These are phyloP conservation scores for Tetranychus piercei DNA, from an alignment of 2,888 invertebrate genomes.

Conservation along the genomic window DNA sequence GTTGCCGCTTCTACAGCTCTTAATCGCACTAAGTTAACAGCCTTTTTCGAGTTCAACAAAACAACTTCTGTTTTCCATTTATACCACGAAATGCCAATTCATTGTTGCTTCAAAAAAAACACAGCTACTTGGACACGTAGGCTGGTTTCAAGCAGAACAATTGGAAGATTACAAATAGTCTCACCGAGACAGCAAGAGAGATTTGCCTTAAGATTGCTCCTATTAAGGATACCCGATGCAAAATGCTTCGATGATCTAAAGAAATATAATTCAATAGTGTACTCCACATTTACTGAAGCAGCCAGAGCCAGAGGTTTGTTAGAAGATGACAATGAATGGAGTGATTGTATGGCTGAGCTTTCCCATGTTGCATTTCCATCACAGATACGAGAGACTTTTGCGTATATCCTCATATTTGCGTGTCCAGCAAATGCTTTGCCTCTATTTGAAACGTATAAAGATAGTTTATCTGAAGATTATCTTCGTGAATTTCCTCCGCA, in stretches of 20 bases:
- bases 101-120: not conserved
- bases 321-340: no score
- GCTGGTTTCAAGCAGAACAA: constrained; percentile 2
- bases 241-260: constrained; percentile 25
- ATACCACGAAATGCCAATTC: no score
- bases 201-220: constrained; percentile 22
- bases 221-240: constrained; percentile 23
- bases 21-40: no score
- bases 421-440: no score
- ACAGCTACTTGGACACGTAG: constrained; percentile 6
- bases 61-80: no score
- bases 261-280: constrained; percentile 26
- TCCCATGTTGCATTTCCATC: constrained; percentile 19
- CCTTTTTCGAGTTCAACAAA: no score
- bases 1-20: no score
- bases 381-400: constrained; percentile 27
- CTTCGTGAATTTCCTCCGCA: not conserved
- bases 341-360: no score
- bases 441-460: constrained; percentile 23
- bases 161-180: constrained; percentile 19
- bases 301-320: constrained; percentile 22
- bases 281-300: constrained; percentile 25
- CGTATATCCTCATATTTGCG: constrained; percentile 14
- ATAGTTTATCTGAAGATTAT: constrained; percentile 16
- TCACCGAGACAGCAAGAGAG: constrained; percentile 18